Evolutionary conservation across 2,888 invertebrate species (phyloP).

Genomic region (Chrysopilus asiliformis): DNA sequence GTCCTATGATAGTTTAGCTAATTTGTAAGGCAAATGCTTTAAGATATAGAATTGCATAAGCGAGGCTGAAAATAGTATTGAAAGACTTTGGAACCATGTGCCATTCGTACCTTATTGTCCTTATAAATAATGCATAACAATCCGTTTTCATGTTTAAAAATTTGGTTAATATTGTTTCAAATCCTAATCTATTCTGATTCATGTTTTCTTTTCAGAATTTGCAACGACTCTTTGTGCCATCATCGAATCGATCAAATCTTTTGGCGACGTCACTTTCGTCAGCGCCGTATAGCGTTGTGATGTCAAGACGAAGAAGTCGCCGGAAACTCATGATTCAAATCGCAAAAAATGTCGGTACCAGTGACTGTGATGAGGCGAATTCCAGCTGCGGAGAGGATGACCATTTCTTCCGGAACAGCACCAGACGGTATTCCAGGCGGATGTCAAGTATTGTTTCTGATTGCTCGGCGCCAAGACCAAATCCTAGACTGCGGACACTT

Average conservation of each 20-base stretch:
- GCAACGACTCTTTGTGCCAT: constrained; percentile 15
- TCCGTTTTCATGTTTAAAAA: no score
- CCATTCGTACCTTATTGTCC: no score
- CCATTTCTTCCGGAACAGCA: constrained; percentile 10
- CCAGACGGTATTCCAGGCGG: constrained; percentile 11
- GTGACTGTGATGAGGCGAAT: constrained; percentile 21
- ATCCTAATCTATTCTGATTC: neutral
- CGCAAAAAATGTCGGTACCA: constrained; percentile 12
- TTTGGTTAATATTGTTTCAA: no score
- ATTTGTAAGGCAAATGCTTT: no score
- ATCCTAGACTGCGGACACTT: constrained; percentile 25
- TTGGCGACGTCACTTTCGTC: constrained; percentile 16
- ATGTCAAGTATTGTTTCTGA: constrained; percentile 9
- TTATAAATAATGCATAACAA: no score
- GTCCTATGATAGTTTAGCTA: no score
- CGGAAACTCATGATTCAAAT: constrained; percentile 12
- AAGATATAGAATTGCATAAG: no score
- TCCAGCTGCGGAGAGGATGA: constrained; percentile 17
- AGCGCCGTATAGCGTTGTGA: constrained; percentile 21
- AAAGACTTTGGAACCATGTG: no score
- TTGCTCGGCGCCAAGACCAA: constrained; percentile 19
- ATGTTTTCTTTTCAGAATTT: constrained; percentile 12
- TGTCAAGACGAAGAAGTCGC: constrained; percentile 15
- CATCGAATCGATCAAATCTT: constrained; percentile 15
- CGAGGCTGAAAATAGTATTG: no score